phyloP scores from a whole-genome alignment of 2,797 vertebrate species.

The Valencia hispanica region DNA sequence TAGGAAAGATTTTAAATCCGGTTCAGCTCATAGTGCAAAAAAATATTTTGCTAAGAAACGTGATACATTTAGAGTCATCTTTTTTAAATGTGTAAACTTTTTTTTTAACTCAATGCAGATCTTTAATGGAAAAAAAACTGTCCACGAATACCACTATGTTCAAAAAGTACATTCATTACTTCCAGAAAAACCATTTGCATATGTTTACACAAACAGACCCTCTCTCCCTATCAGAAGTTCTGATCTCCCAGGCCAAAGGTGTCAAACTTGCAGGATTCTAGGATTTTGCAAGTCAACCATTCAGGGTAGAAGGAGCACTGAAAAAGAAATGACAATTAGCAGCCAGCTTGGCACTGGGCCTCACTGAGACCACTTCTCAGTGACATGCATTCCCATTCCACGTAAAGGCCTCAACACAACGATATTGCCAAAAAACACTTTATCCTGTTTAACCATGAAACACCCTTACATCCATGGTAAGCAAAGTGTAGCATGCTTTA shows the following conservation, averaged over 20 bases:
- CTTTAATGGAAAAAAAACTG: background rate
- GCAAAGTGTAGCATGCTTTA: constrained; percentile 28
- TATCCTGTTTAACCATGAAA: constrained; percentile 62
- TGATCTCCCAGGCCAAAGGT: background rate
- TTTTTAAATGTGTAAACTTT: background rate
- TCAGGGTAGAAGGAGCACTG: constrained; percentile 28
- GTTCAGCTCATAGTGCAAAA: background rate
- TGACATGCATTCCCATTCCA: constrained; percentile 18
- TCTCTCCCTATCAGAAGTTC: background rate
- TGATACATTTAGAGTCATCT: background rate
- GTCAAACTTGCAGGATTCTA: constrained; percentile 3
- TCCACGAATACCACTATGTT: background rate
- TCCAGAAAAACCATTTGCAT: background rate
- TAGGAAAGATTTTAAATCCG: background rate
- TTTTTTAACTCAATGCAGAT: background rate
- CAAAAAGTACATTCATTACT: background rate
- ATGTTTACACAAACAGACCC: background rate
- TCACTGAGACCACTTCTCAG: constrained; percentile 36
- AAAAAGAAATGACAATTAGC: constrained; percentile 45
- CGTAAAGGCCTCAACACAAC: constrained; percentile 42
- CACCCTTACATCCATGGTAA: constrained; percentile 41
- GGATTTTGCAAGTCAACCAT: constrained; percentile 17
- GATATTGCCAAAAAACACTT: constrained; percentile 46
- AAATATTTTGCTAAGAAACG: background rate
- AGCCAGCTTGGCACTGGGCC: constrained; percentile 24